These are phyloP conservation scores for Standfussiana lucernea DNA, from an alignment of 2,888 invertebrate species.

Conservation along the genomic window DNA sequence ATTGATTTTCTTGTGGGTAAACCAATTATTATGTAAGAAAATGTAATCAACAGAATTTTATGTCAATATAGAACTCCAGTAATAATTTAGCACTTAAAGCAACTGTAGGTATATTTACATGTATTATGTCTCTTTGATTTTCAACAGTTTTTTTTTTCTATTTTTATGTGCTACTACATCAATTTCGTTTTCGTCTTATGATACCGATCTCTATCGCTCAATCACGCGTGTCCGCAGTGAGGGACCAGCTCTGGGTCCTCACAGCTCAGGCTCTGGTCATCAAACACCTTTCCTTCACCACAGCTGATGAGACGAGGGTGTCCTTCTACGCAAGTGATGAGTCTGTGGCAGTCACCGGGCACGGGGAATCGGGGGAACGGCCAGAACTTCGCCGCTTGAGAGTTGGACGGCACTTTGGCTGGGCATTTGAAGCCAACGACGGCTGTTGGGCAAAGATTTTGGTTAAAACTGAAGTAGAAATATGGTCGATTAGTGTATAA, in stretches of 20 bases:
- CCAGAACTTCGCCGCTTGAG: slow-evolving; percentile 96
- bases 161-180: slow-evolving; percentile 13
- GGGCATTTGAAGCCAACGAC: slow-evolving; percentile 98
- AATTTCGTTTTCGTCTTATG: slow-evolving; percentile 80
- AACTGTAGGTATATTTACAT: slow-evolving; percentile 2
- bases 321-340: slow-evolving; percentile 97
- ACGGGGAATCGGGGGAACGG: slow-evolving; percentile 97
- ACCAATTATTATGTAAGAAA: background rate
- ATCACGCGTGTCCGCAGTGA: slow-evolving; percentile 87
- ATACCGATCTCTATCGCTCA: slow-evolving; percentile 63
- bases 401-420: slow-evolving; percentile 94
- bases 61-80: background rate
- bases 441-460: slow-evolving; percentile 88
- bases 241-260: slow-evolving; percentile 93
- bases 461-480: background rate
- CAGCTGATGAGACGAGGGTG: slow-evolving; percentile 96
- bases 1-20: too few relatives aligned
- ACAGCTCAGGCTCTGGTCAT: slow-evolving; percentile 95
- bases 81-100: background rate
- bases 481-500: background rate
- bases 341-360: slow-evolving; percentile 95
- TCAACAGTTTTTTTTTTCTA: background rate
- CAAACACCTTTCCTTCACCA: slow-evolving; percentile 96
- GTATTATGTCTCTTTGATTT: background rate
- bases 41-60: background rate